These are phyloP conservation scores for Colinus virginianus DNA, from an alignment of 2,113 vertebrate species.

Conservation along the genomic window DNA sequence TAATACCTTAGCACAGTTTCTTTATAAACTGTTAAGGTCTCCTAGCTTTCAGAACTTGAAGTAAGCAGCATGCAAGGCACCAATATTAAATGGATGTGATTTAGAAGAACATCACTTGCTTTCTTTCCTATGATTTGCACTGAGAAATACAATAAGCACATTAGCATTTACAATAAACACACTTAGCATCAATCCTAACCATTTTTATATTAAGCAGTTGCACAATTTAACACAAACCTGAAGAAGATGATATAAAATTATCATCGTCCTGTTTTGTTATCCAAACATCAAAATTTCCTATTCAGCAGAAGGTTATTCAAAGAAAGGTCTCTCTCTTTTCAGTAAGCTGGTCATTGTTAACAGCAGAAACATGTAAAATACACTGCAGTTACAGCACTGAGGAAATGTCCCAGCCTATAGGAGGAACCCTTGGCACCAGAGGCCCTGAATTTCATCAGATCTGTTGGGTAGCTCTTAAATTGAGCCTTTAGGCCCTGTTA, in stretches of 20 bases:
- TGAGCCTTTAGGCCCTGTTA: background rate
- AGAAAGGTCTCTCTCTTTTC: background rate
- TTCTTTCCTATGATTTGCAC: background rate
- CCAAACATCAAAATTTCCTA: background rate
- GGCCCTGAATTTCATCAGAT: background rate
- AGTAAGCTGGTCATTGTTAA: background rate
- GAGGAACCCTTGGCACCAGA: background rate
- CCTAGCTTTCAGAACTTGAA: constrained; percentile 55
- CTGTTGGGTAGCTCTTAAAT: background rate
- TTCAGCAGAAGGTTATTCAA: background rate
- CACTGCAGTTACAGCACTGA: background rate
- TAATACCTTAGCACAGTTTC: constrained; percentile 40
- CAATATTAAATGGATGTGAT: background rate
- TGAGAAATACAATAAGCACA: background rate
- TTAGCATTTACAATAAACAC: background rate
- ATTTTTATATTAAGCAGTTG: background rate
- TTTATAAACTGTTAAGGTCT: constrained; percentile 41
- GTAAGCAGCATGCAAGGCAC: constrained; percentile 38
- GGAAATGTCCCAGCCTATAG: background rate
- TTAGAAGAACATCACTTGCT: background rate
- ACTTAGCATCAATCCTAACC: background rate
- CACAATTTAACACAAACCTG: background rate
- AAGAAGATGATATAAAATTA: background rate
- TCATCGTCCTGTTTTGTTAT: background rate
- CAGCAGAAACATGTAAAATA: background rate